phyloP scores from a whole-genome alignment of 1,140 invertebrate genomes.

The Heliconius melpomene region DNA sequence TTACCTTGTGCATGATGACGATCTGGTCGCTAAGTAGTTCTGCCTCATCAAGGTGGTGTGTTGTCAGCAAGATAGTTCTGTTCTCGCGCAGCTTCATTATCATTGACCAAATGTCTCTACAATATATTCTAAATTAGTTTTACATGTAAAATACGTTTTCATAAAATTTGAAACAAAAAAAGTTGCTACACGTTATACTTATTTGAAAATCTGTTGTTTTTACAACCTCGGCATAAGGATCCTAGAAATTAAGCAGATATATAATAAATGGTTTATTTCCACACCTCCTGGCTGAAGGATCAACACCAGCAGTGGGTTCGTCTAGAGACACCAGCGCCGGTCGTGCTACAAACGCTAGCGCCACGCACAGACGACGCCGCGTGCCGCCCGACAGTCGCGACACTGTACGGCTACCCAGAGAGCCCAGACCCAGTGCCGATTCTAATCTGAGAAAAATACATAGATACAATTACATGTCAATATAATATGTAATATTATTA shows the following conservation, averaged over 20 bases:
- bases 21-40: constrained; percentile 85
- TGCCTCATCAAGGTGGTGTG: constrained; percentile 87
- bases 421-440: constrained; percentile 78
- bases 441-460: neutral
- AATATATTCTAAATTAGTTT: too few relatives aligned
- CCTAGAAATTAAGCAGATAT: neutral
- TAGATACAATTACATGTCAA: too few relatives aligned
- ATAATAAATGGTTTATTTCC: neutral
- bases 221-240: too few relatives aligned
- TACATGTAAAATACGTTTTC: too few relatives aligned
- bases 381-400: constrained; percentile 84
- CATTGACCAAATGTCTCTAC: constrained; percentile 88
- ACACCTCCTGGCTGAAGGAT: constrained; percentile 85
- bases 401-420: constrained; percentile 80
- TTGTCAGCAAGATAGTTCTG: constrained; percentile 87
- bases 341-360: constrained; percentile 88
- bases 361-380: constrained; percentile 83
- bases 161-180: too few relatives aligned
- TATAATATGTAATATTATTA: too few relatives aligned
- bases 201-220: too few relatives aligned
- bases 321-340: constrained; percentile 88
- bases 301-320: constrained; percentile 91
- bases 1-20: constrained; percentile 85
- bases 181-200: too few relatives aligned
- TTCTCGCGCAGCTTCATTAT: constrained; percentile 85